A percentile compares a stretch with the other conserved stretches of the same genome.
Evolutionary conservation across 2,797 vertebrate species (phyloP).

Genomic region (Chaenodraco wilsoni): DNA sequence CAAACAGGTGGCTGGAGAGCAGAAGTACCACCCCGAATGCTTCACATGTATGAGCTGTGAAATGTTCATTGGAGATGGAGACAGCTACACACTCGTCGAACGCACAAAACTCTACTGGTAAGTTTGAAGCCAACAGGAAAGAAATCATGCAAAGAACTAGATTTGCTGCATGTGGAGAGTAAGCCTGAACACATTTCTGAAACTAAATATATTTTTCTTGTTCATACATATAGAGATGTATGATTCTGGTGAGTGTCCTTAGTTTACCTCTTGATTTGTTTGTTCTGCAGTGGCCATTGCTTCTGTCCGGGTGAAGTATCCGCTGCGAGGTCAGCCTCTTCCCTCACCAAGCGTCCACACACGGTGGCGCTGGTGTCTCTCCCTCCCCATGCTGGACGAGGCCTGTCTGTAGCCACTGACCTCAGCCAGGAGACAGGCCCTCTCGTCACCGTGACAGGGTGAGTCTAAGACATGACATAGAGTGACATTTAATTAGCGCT

Average conservation of each 20-base stretch:
- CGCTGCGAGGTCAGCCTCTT: conserved; percentile 76
- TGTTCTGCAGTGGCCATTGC: conserved; percentile 87
- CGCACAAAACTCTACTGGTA: conserved; percentile 91
- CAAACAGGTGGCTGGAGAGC: conserved; percentile 92
- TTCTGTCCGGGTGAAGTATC: conserved; percentile 88
- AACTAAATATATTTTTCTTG: background rate
- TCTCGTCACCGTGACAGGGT: conserved; percentile 89
- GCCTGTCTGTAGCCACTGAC: conserved; percentile 88
- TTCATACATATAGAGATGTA: background rate
- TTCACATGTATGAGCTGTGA: conserved; percentile 91
- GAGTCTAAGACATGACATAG: conserved; percentile 57
- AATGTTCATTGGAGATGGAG: conserved; percentile 92
- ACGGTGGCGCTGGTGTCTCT: conserved; percentile 94
- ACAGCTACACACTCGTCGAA: conserved; percentile 92
- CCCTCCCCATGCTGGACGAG: conserved; percentile 86
- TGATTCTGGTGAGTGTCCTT: background rate
- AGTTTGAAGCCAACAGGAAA: conserved; percentile 13
- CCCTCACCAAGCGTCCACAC: conserved; percentile 87
- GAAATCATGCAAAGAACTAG: background rate
- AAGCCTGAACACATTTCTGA: no score
- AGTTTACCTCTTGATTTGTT: background rate
- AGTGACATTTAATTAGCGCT: background rate
- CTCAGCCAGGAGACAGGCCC: conserved; percentile 61
- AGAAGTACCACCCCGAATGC: conserved; percentile 97
- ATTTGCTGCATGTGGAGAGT: background rate